These are phyloP conservation scores for Cottoperca gobio DNA, from an alignment of 2,797 vertebrate species.

Conservation along the genomic window DNA sequence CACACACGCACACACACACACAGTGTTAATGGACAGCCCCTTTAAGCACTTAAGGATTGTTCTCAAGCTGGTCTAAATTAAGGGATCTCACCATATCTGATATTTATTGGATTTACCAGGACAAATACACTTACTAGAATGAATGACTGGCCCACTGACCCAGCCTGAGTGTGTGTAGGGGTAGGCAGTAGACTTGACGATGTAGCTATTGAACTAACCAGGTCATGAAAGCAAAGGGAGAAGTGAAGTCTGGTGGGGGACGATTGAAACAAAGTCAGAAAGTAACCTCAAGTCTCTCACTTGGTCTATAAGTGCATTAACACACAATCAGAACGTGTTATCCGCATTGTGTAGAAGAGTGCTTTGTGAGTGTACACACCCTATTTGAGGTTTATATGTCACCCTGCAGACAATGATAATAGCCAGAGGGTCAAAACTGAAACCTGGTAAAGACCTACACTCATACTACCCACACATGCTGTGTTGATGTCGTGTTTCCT, in stretches of 20 bases:
- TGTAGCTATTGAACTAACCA: constrained; percentile 66
- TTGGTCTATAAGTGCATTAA: constrained; percentile 13
- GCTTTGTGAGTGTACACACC: constrained; percentile 41
- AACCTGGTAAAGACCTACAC: constrained; percentile 36
- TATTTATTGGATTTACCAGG: constrained; percentile 28
- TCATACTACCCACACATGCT: background rate
- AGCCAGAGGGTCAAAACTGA: constrained; percentile 47
- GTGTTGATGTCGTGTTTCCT: background rate
- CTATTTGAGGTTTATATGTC: constrained; percentile 27
- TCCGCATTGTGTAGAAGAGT: background rate
- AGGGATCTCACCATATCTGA: constrained; percentile 40
- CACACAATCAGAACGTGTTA: constrained; percentile 13
- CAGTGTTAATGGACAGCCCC: constrained; percentile 54
- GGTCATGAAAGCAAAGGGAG: constrained; percentile 60
- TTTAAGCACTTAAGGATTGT: constrained; percentile 63
- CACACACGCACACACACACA: background rate
- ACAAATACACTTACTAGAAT: constrained; percentile 43
- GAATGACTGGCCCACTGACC: constrained; percentile 73
- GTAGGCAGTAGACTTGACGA: constrained; percentile 50
- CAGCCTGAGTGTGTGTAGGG: constrained; percentile 11
- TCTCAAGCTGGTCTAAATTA: constrained; percentile 49
- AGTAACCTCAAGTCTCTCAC: constrained; percentile 13
- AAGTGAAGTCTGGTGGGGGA: background rate
- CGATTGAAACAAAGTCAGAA: constrained; percentile 22
- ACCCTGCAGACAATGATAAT: constrained; percentile 34